Percentiles rank a stretch among this genome's conserved stretches.
Evolutionary conservation across 2,888 invertebrate genomes (phyloP).

Genomic region (Campoplex nolae): DNA sequence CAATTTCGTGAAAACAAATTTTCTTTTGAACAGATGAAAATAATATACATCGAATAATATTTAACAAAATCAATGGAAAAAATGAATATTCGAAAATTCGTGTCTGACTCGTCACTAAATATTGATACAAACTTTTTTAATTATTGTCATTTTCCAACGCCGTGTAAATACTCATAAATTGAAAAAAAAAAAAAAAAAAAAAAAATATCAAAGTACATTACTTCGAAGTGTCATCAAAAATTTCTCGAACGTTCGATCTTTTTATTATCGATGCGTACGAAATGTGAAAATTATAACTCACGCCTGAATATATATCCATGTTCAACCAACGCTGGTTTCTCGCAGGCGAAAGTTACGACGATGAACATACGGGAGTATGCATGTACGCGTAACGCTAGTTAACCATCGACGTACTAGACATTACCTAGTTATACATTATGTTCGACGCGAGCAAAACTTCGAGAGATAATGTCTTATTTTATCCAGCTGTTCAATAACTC

Average conservation of each 20-base stretch:
- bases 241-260: background rate
- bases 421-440: constrained; percentile 1
- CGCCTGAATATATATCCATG: background rate
- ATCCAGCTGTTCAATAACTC: background rate
- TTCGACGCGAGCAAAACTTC: background rate
- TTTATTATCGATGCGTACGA: background rate
- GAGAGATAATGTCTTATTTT: background rate
- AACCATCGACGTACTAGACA: background rate
- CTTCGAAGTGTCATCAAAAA: background rate
- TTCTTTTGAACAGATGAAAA: too few species aligned
- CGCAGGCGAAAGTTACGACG: background rate
- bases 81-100: too few species aligned
- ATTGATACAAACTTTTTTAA: too few species aligned
- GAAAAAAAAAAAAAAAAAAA: too few species aligned
- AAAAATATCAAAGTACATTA: background rate
- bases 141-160: too few species aligned
- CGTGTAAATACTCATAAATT: too few species aligned
- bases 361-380: background rate
- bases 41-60: too few species aligned
- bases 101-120: too few species aligned
- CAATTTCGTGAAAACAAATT: too few species aligned
- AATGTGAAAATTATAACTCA: constrained; percentile 2
- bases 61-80: too few species aligned
- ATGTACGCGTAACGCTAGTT: background rate
- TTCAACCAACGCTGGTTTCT: background rate